Evolutionary conservation across 2,797 vertebrate species (phyloP).

Genomic region (Sorex maritimensis): DNA sequence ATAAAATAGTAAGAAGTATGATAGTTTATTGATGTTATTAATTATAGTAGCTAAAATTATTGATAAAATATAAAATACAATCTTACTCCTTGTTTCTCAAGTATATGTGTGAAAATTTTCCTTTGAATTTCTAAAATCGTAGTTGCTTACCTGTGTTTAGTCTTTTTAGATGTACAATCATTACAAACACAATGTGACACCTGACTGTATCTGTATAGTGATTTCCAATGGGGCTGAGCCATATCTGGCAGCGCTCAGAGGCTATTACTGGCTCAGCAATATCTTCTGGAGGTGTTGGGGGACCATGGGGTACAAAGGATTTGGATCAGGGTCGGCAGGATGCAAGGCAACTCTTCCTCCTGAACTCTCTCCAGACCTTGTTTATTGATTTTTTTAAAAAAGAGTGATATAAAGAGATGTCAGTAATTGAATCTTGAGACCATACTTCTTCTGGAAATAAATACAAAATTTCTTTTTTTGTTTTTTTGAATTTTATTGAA

Average conservation of each 20-base stretch:
- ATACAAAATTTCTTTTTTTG: background rate
- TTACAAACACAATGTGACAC: too few species aligned
- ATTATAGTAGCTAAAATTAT: background rate
- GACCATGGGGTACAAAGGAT: too few species aligned
- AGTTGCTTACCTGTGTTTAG: background rate
- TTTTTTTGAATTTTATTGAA: too few species aligned
- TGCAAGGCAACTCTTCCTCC: too few species aligned
- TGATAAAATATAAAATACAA: background rate
- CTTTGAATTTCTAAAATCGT: background rate
- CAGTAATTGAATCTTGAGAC: background rate
- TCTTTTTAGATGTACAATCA: too few species aligned
- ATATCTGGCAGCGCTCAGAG: too few species aligned
- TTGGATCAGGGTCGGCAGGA: too few species aligned
- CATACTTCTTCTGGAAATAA: background rate
- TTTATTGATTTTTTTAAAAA: background rate
- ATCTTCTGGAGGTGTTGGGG: too few species aligned
- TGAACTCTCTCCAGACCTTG: too few species aligned
- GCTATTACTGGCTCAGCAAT: too few species aligned
- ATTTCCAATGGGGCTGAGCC: too few species aligned
- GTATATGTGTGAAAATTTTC: background rate
- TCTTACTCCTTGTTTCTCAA: background rate
- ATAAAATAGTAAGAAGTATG: background rate
- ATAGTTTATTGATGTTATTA: background rate
- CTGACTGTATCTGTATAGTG: too few species aligned
- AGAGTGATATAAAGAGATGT: background rate